Evolutionary conservation across 2,113 vertebrate species (phyloP), one percentile per base, ranked within the genome.

Genomic region (Pogonocichla stellata): DNA sequence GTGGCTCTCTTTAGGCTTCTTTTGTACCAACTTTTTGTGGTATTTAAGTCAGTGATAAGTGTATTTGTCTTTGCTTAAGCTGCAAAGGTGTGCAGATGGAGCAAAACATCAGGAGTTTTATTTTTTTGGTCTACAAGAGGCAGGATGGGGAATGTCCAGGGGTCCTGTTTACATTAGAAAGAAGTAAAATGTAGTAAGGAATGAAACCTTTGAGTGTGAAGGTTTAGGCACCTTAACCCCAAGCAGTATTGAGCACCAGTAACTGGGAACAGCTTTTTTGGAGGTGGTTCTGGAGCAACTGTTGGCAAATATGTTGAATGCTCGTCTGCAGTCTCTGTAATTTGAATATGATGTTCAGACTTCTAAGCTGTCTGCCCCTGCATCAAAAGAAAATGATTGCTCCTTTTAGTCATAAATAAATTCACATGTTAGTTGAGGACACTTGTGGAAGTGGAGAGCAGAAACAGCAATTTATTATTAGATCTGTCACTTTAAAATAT

Each of bases 401-500:
- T 96, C 62, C 70, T 93, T 94, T 95, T 56, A 67, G 56, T 67
- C 86, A 18, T 91, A 94, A 96, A 96, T 95, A 96, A 95, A 94
- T 87, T 83, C 56, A 25, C 58, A 28, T 92, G 94, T 95, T 43
- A 57, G 78, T 78, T 47, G 80, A 95, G 80, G 93, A 96, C 86
- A 84, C 95, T 96, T 95, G 48, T 10, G 75, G 94, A 94, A 95
- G 83, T 86, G 86, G 86, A 84, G 88, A 92, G 88, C 92, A 96
- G 74, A 92, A 93, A 96, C 94, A 91, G 88, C 87, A 79, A 90
- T 95, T 96, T 86, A 85, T 95, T 96, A 88, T 95, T 93, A 86
- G 62, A 87, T 77, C 87, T 90, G 96, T 96, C 88, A 93, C 69
- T 96, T 95, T 92, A 91, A 96, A 96, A 94, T 90, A 90, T 64